Evolutionary conservation across 30 jellyfish, hydroid and myxozoan genomes (phyloP), one percentile per base, ranked within the genome.

Genomic region (Turritopsis rubra): DNA sequence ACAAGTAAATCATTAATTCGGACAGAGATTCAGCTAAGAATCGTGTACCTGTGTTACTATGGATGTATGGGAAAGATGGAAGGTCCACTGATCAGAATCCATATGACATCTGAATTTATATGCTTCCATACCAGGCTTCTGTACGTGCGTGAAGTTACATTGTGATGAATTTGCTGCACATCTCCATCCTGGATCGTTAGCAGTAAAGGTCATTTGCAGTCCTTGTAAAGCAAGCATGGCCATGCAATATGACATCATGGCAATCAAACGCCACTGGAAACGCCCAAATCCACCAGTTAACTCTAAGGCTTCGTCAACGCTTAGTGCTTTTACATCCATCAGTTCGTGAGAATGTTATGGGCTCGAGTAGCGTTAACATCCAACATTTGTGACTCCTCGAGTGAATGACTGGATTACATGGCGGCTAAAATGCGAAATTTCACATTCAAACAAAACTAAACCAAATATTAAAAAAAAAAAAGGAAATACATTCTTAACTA

Each of bases 161-260:
- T 16, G 20, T 21, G 71, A 23, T 23, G 88, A 52, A 73, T 53
- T 75, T 4, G 89, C 22, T 30, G 31, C 23, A 53, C 90, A 84
- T 54, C 53, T 29, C 90, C 90, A 84, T 16, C 88, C 81, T 9
- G 90, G 90, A 18, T 84, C 90, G 16, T 27, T 25, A 16, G 89
- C 60, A 13, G 75, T 52, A 27, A 84, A 84, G 16, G 90, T 84
- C 88, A 84, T 84, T 18, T 26, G 53, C 72, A 84, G 0, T 0
- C 73, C 75, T 54, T 84, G 90, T 21, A 84, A 27, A 21, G 89
- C 90, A 27, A 84, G 79, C 20, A 28, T 66, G 20, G 75, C n/a
- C 90, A 75, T 72, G 31, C 60, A 22, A 28, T 24, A 72, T 81
- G 79, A 41, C 41, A 84, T 52, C 31, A 29, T 52, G 3, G 89